Evolutionary conservation across 2,113 vertebrate genomes (phyloP).

Genomic region (Siniperca chuatsi): DNA sequence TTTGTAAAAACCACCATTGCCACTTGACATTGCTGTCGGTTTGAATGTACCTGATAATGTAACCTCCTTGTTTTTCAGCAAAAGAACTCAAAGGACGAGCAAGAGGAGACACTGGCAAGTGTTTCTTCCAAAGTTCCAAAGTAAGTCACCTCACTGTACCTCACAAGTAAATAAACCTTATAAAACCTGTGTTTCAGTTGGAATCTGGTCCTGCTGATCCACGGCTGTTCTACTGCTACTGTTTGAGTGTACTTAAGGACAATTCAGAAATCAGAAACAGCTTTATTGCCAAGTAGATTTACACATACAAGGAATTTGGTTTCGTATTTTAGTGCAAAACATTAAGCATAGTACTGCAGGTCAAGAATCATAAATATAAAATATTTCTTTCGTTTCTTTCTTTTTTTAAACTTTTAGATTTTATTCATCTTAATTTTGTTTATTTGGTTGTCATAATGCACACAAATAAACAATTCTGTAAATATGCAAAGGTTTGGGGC

Average conservation of each 20-base stretch:
- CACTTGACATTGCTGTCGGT: background rate
- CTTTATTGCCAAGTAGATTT: background rate
- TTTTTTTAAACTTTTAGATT: no score
- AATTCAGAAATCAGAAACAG: background rate
- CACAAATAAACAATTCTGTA: background rate
- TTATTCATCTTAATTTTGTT: background rate
- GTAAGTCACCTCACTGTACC: slow-evolving; percentile 74
- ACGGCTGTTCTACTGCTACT: background rate
- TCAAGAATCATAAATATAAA: no score
- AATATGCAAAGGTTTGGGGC: background rate
- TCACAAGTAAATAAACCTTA: background rate
- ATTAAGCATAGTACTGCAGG: no score
- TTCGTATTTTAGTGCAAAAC: no score
- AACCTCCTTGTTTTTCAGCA: slow-evolving; percentile 66
- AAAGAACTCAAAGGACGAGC: slow-evolving; percentile 74
- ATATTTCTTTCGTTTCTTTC: no score
- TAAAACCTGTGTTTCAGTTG: background rate
- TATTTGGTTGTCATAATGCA: background rate
- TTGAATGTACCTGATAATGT: background rate
- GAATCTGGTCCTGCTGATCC: background rate
- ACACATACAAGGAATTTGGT: no score
- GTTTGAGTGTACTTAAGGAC: background rate
- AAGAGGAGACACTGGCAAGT: slow-evolving; percentile 11
- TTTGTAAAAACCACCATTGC: background rate
- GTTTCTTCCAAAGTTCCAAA: slow-evolving; percentile 62